Base-by-base conservation (phyloP, 1,140 invertebrate genomes). In the Capitella teleta region DNA sequence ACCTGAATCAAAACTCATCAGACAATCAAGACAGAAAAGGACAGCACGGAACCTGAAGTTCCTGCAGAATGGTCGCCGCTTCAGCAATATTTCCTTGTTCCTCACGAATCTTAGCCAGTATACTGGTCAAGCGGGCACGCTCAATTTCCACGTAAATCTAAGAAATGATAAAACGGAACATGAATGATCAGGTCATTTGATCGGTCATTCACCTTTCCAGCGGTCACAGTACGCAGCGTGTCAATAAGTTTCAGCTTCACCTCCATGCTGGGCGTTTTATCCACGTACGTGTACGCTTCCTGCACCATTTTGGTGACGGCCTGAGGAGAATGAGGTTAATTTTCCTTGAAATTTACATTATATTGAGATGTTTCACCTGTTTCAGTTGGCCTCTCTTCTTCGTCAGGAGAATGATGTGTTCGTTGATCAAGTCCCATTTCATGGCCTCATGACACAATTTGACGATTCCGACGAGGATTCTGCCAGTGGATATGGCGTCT, bases 101-200 rank as follows among this genome's bases (percentile, higher is more conserved):
- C 73, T 99, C 95, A 60, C 87, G 84, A 50, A 98, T 91, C 67
- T 89, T 83, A 1, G 95, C 90, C 47, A 99, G 70, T 57, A 86
- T 90, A 65, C 94, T 84, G 18, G 95, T 98, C 2, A 99, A 74
- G 42, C 95, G 78, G 32, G 96, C 96, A 64, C 96, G 77, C 74
- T 99, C 95, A 25, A 97, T 92, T 80, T 99, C 96, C 4, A 99
- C 95, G 73, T 99, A 98, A 55, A 99, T 99, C 82, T 87, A 54
- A 23, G 49, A 53, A 55, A 49, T 47, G 55, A 52, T 6, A 52
- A 21, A 21, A 18, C 2, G 21, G 3, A n/a, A 2, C 36, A 6
- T 37, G n/a, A 37, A 18, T 37, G 21, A n/a, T 18, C 8, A 37
- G 36, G 10, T 21, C 38, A 40, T n/a, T 47, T 55, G 51, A 43